A percentile compares a stretch with the other conserved stretches of the same genome.
phyloP scores from a whole-genome alignment of 2,113 vertebrate species.

The Pycnonotus jocosus region DNA sequence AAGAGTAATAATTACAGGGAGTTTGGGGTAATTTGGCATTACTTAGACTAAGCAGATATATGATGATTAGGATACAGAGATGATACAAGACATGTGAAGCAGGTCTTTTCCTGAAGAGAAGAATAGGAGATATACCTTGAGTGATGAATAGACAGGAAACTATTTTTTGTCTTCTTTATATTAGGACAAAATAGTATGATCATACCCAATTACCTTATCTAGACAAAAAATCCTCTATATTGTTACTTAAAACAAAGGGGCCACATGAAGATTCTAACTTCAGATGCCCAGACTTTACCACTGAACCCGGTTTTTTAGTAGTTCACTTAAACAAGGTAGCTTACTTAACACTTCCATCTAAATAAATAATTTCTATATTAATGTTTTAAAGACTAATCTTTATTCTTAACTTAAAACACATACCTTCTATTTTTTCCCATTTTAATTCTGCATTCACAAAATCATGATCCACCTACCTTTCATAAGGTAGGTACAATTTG shows the following conservation, averaged over 20 bases:
- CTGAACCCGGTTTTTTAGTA: background rate
- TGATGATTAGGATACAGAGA: background rate
- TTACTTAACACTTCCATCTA: background rate
- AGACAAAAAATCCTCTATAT: background rate
- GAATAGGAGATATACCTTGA: background rate
- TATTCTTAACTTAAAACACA: background rate
- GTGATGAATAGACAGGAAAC: background rate
- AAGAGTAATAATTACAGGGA: background rate
- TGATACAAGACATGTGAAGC: accelerated
- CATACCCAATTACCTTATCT: background rate
- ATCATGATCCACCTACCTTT: background rate
- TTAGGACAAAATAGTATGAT: background rate
- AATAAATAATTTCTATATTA: background rate
- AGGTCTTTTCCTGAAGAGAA: background rate
- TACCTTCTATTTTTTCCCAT: background rate
- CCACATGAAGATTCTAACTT: background rate
- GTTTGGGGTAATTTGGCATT: background rate
- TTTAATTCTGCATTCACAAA: background rate
- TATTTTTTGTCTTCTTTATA: background rate
- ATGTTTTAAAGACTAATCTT: background rate
- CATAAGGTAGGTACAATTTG: background rate
- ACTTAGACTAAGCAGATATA: background rate
- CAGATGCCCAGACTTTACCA: background rate
- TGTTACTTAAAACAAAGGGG: background rate
- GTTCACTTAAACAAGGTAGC: background rate